phyloP scores from a whole-genome alignment of 1,140 invertebrate genomes.

The roundworm (Caenorhabditis elegans) region DNA sequence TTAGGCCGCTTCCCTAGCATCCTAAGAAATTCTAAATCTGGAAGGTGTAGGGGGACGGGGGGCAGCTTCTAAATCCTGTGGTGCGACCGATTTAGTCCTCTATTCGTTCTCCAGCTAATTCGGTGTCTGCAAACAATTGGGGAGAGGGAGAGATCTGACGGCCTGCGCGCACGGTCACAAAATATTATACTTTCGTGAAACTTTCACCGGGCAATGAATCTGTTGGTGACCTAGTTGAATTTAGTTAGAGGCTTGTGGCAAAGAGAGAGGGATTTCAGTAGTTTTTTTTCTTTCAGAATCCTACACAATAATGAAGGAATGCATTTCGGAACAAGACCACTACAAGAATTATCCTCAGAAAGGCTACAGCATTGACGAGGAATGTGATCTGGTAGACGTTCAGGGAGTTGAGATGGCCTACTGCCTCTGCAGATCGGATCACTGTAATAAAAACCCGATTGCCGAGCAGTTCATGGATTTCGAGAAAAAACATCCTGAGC shows the following conservation, averaged over 20 bases:
- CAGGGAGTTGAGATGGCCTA: slow-evolving; percentile 58
- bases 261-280: background rate
- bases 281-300: slow-evolving; percentile 49
- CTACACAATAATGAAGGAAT: slow-evolving; percentile 60
- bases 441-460: slow-evolving; percentile 53
- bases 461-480: slow-evolving; percentile 58
- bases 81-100: too few relatives aligned
- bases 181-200: slow-evolving; percentile 21
- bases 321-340: slow-evolving; percentile 58
- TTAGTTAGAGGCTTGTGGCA: background rate
- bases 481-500: slow-evolving; percentile 56
- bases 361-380: slow-evolving; percentile 51
- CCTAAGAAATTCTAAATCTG: too few relatives aligned
- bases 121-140: background rate
- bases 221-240: background rate
- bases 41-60: too few relatives aligned
- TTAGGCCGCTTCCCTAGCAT: too few relatives aligned
- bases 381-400: slow-evolving; percentile 57
- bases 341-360: slow-evolving; percentile 60
- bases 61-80: too few relatives aligned
- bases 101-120: background rate
- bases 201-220: background rate
- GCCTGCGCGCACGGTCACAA: background rate
- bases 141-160: background rate
- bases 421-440: slow-evolving; percentile 48